phyloP scores from a whole-genome alignment of 2,113 vertebrate species.

The Megaceryle torquata region DNA sequence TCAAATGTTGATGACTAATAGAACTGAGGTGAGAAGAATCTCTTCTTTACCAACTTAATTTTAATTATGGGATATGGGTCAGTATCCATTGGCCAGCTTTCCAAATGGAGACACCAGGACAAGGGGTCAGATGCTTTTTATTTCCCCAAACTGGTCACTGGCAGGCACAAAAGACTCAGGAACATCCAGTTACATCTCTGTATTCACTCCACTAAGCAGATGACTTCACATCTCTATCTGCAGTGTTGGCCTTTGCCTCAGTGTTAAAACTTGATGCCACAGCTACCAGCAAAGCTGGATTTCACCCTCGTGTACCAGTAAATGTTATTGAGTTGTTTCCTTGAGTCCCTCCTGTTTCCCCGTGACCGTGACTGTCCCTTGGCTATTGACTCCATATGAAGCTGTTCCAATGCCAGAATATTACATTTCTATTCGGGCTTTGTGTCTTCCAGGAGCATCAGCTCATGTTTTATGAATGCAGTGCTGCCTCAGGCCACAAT shows the following conservation, averaged over 20 bases:
- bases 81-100: neutral
- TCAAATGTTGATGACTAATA: neutral
- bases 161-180: neutral
- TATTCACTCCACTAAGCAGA: neutral
- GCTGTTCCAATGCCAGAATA: neutral
- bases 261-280: rapidly evolving
- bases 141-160: neutral
- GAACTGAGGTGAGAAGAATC: neutral
- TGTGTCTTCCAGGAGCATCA: constrained; percentile 79
- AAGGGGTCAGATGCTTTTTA: neutral
- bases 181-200: neutral
- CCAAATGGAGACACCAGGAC: neutral
- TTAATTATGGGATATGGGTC: neutral
- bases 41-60: neutral
- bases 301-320: neutral
- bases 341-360: neutral
- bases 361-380: neutral
- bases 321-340: neutral
- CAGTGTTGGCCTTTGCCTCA: neutral
- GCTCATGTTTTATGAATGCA: constrained; percentile 87
- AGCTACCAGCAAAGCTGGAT: neutral
- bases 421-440: neutral
- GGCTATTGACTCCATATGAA: neutral
- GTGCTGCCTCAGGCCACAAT: constrained; percentile 86
- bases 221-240: neutral